phyloP scores from a whole-genome alignment of 2,888 invertebrate genomes.

The Brachyptera putata region DNA sequence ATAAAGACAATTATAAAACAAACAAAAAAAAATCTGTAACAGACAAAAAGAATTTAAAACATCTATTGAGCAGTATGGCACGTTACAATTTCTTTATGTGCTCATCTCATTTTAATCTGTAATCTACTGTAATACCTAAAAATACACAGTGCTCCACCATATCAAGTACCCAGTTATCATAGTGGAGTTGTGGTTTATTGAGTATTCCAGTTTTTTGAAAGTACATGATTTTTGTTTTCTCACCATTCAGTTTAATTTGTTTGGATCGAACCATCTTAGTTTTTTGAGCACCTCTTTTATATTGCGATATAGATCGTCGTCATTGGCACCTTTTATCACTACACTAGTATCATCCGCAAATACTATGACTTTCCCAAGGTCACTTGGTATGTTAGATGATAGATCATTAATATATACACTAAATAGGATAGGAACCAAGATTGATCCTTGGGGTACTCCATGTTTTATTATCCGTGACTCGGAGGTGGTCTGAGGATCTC shows the following conservation, averaged over 20 bases:
- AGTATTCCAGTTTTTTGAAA: neutral
- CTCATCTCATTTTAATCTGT: neutral
- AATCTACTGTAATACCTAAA: neutral
- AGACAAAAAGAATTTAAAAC: too few relatives aligned
- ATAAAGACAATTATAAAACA: too few relatives aligned
- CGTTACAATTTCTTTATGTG: too few relatives aligned
- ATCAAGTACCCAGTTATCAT: neutral
- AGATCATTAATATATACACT: neutral
- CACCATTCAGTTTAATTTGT: neutral
- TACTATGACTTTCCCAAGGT: neutral
- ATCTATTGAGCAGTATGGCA: too few relatives aligned
- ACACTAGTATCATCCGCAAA: slow-evolving; percentile 10
- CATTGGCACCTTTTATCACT: neutral
- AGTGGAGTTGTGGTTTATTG: neutral
- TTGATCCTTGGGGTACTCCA: slow-evolving; percentile 5
- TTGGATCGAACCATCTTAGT: neutral
- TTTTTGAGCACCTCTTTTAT: neutral
- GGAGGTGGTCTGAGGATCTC: neutral
- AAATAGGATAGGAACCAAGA: neutral
- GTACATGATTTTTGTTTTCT: neutral
- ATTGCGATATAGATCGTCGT: neutral
- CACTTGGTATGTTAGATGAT: neutral
- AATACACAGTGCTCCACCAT: neutral
- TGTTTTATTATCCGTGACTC: neutral
- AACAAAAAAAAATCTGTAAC: too few relatives aligned